phyloP scores from a whole-genome alignment of 2,113 vertebrate genomes.

The Alligator mississippiensis region DNA sequence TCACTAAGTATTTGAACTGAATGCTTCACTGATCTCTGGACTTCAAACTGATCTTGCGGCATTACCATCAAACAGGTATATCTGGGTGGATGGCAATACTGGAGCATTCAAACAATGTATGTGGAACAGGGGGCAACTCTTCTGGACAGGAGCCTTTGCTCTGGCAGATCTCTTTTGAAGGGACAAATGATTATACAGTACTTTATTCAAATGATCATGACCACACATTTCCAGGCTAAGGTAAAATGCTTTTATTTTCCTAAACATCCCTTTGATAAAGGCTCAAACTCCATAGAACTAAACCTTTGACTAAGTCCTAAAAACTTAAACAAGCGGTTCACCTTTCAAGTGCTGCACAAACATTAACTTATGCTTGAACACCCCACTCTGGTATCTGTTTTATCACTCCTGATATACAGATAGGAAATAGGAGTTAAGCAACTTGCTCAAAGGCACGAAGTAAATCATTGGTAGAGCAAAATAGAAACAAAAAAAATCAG shows the following conservation, averaged over 20 bases:
- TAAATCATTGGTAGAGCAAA: background rate
- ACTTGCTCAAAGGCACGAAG: accelerated
- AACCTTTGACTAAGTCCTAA: background rate
- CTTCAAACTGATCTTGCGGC: background rate
- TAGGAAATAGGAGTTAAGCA: background rate
- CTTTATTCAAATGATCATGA: background rate
- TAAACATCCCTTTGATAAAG: background rate
- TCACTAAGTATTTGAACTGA: background rate
- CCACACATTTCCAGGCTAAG: background rate
- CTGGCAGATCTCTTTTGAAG: background rate
- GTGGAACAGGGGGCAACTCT: background rate
- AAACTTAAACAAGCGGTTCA: background rate
- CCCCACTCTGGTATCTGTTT: background rate
- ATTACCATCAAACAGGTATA: background rate
- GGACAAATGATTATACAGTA: background rate
- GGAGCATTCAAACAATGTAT: background rate
- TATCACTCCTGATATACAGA: too few relatives aligned
- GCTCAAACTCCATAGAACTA: background rate
- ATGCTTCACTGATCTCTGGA: background rate
- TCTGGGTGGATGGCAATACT: background rate
- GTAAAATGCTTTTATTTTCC: background rate
- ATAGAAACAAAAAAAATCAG: background rate
- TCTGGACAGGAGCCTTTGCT: background rate
- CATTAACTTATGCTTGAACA: accelerated
- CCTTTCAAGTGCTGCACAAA: accelerated